Base-by-base conservation (phyloP, 2,888 invertebrate species). In the Andrena fulva region DNA sequence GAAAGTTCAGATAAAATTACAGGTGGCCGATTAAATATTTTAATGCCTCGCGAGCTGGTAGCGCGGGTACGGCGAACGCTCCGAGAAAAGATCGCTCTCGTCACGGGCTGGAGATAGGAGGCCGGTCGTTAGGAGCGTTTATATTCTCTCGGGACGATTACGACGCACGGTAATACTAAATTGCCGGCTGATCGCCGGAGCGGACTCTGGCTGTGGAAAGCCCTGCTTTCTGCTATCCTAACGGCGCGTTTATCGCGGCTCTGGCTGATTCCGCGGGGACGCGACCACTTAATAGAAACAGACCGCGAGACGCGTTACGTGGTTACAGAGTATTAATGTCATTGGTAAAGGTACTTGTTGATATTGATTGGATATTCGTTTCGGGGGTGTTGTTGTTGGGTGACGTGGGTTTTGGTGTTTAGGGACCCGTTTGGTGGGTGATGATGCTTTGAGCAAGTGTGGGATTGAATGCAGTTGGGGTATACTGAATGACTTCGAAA, bases 1-100 rank as follows among this genome's bases (percentile, higher is more conserved):
- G 69, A 84, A 87, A 82, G 81, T 76, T 81, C 77, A 64, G 75
- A 77, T 74, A 68, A 87, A 84, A 85, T 85, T 84, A 73, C 80
- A 29, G 56, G 66, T 35, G 75, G 63, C 10, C 85, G 85, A 82
- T 77, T 82, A 73, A 81, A 80, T 62, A 70, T 72, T 73, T 82
- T 63, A 54, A 77, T 54, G 31, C 42, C 42, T 16, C 20, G 59
- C 42, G 72, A 60, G 64, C 67, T 56, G 70, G 70, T 64, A 50
- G 62, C 52, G 60, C 35, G 27, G 24, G 10, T 24, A 56, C 56
- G 35, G 66, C 73, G 76, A 79, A 84, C 72, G 75, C 66, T 63
- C 64, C 67, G 69, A 56, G 66, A 72, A 79, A 71, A 71, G 68
- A 79, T 79, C 72, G 76, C 31, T 8, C 82, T 87, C 80, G 85